Conservation (phyloP, 2,888 invertebrate genomes). For the Teleogryllus oceanicus region DNA sequence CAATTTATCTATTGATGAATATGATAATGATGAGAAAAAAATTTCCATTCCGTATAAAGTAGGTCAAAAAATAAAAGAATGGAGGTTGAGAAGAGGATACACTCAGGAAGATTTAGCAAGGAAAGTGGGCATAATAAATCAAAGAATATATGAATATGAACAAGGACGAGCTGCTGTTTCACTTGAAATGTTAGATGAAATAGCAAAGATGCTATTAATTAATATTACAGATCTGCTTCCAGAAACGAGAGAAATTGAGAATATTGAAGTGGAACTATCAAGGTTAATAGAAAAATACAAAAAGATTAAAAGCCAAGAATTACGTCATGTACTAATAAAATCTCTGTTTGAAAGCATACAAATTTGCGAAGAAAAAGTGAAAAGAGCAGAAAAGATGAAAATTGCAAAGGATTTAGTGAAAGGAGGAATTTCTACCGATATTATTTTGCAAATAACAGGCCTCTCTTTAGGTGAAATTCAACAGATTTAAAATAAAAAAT, state of each 20-base stretch:
- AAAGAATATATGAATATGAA: neutral
- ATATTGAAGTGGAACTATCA: slow-evolving; percentile 18
- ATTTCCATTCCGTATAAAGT: neutral
- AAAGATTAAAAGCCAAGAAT: slow-evolving; percentile 24
- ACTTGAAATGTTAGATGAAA: neutral
- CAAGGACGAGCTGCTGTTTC: slow-evolving; percentile 2
- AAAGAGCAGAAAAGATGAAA: too few relatives aligned
- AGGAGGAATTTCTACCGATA: slow-evolving; percentile 22
- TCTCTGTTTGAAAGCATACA: slow-evolving; percentile 18
- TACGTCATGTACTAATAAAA: slow-evolving; percentile 4
- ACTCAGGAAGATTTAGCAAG: slow-evolving; percentile 23
- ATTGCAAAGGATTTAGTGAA: neutral
- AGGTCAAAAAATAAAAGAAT: slow-evolving; percentile 22
- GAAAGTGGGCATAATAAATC: neutral
- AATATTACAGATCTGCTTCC: slow-evolving; percentile 19
- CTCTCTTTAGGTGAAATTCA: neutral
- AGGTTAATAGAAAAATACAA: neutral
- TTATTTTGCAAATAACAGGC: slow-evolving; percentile 23
- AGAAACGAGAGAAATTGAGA: slow-evolving; percentile 19
- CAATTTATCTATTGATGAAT: neutral
- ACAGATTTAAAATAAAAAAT: slow-evolving; percentile 26
- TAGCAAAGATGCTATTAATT: slow-evolving; percentile 18
- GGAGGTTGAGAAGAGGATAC: slow-evolving; percentile 19
- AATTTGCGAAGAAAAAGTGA: slow-evolving; percentile 20
- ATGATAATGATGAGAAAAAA: neutral